Base-by-base conservation (phyloP, 2,797 vertebrate species). In the Arrhamphus sclerolepis region DNA sequence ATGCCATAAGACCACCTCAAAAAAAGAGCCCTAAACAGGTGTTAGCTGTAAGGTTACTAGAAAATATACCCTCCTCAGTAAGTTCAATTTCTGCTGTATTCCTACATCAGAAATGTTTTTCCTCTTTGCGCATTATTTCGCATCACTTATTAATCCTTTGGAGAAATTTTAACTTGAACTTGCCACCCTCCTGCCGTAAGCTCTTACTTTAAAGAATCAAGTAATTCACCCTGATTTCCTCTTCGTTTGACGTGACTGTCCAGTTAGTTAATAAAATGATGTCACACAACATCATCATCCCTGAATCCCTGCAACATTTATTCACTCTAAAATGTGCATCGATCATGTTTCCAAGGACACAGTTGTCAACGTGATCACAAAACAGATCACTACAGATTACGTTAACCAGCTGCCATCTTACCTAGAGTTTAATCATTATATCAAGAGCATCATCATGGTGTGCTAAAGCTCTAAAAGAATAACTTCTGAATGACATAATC, bases 141-240 rank as follows among this genome's bases (percentile, higher is more conserved):
- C 6, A 29, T 83, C 62, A 81, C 64, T 83, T 41, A 80, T 76
- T 84, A 78, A 77, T 43, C 20, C 13, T 13, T 31, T 6, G n/a
- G 59, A 56, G 42, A 31, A 10, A 20, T 28, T 62, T 58, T 40
- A 48, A 55, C 58, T 55, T 31, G 31, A 55, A 39, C 5, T 42
- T 17, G 3, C 2, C 39, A 60, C 7, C 48, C 67, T 75, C 66
- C 61, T 66, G 22, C 5, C 65, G 19, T 20, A 24, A 42, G 54
- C n/a, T 48, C 46, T n/a, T 39, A 14, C 10, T 52, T 3, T 18
- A 38, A 4, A 56, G 6, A 52, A 58, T 66, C 5, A 40, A 53
- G 51, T 56, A 10, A 49, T 62, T 52, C 16, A 38, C 50, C 13
- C n/a, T 46, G 47, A 64, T 46, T 55, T 29, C 9, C 47, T 80